phyloP scores from a whole-genome alignment of 2,113 vertebrate genomes.

The Bujurquina vittata region DNA sequence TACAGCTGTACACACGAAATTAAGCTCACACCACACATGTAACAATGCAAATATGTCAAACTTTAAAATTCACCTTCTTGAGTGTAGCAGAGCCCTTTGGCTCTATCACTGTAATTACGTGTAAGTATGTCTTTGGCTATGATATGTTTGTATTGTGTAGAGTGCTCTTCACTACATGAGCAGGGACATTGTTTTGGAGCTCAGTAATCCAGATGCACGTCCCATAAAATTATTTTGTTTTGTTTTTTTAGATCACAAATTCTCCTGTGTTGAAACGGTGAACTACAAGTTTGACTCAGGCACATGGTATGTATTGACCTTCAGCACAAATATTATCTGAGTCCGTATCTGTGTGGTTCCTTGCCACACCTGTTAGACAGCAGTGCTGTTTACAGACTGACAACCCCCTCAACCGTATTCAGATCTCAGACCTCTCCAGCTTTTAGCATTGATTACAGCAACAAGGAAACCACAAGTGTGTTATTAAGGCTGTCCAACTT shows the following conservation, averaged over 20 bases:
- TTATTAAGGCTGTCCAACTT: slow-evolving; percentile 75
- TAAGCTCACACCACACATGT: slow-evolving; percentile 1
- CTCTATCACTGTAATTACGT: slow-evolving; percentile 9
- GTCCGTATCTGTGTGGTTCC: background rate
- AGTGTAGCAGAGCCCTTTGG: slow-evolving; percentile 1
- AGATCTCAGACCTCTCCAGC: slow-evolving; percentile 38
- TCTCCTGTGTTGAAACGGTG: slow-evolving; percentile 87
- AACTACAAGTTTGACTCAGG: slow-evolving; percentile 96
- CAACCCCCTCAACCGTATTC: slow-evolving; percentile 14
- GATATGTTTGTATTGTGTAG: slow-evolving; percentile 34
- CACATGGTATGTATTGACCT: slow-evolving; percentile 86
- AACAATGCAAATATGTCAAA: slow-evolving; percentile 7
- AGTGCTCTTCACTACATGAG: background rate
- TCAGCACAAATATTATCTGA: background rate
- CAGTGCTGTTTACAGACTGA: slow-evolving; percentile 30
- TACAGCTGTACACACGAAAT: background rate
- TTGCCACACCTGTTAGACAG: slow-evolving; percentile 28
- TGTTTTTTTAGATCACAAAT: slow-evolving; percentile 82
- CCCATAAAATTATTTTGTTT: background rate
- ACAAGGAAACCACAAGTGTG: slow-evolving; percentile 60
- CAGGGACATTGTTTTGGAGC: background rate
- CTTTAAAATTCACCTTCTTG: background rate
- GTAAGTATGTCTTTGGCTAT: slow-evolving; percentile 23
- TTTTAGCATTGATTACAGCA: slow-evolving; percentile 70
- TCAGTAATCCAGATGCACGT: background rate